Base-by-base conservation (phyloP, 2,888 invertebrate species). In the Habroteleia sp. region DNA sequence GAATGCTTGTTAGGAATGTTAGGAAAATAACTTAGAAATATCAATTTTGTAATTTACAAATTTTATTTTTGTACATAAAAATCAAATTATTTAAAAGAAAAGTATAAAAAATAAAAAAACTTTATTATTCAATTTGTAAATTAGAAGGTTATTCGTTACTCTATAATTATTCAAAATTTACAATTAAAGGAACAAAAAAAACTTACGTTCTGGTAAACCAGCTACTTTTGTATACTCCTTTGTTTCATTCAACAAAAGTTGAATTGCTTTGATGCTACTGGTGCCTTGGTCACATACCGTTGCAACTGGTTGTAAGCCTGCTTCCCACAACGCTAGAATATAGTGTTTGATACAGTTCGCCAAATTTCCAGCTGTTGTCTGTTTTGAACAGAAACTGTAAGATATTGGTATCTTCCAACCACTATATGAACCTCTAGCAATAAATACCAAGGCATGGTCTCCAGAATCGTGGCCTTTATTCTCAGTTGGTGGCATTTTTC, bases 371-470 rank as follows among this genome's bases (percentile, higher is more conserved):
- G 10, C 2, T 1, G 33, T 35, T n/a, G 50, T 50, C 13, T 31
- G 31, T 14, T 14, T 6, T 6, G 2, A 13, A 20, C 50, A 50
- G 8, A 50, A 50, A 7, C 23, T 50, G 23, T 33, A 35, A 13
- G 50, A 50, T 2, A 50, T 6, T 2, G 50, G 50, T 23, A 50
- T 35, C 7, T 35, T 35, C 50, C 50, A 50, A 11, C 50, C 50
- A n/a, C 4, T 17, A n/a, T 14, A 14, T 1, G 16, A 23, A 37
- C 41, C 56, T 42, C 42, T 29, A 4, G 42, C 1, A 16, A 42
- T 23, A n/a, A 60, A 60, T 0, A 60, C 44, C 1, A 60, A 6
- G 10, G 35, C 44, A 27, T 60, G 58, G 2, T 60, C 58, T 20
- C n/a, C n/a, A n/a, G n/a, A n/a, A n/a, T n/a, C n/a, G n/a, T n/a